Evolutionary conservation across 2,113 vertebrate species (phyloP).

Genomic region (Ailuropoda melanoleuca): DNA sequence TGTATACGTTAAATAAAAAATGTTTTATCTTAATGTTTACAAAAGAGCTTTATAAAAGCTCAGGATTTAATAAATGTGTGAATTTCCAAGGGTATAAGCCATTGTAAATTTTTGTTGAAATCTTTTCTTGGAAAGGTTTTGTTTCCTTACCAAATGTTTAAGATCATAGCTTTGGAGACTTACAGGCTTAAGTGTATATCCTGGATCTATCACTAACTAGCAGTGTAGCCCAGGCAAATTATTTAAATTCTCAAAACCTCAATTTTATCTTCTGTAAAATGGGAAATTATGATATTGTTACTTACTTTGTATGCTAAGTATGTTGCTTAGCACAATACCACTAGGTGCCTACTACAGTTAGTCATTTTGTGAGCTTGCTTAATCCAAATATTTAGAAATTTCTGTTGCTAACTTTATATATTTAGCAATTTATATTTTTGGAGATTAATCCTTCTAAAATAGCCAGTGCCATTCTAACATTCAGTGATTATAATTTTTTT

Average conservation of each 20-base stretch:
- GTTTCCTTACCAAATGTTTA: not conserved
- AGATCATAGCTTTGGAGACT: not conserved
- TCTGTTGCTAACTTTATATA: not conserved
- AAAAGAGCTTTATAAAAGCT: not conserved
- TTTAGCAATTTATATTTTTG: not conserved
- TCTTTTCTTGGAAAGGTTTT: slow-evolving; percentile 46
- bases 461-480: not conserved
- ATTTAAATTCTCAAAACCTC: slow-evolving; percentile 1
- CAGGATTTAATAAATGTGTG: not conserved
- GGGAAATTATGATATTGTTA: not conserved
- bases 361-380: not conserved
- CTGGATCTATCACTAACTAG: not conserved
- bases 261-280: slow-evolving; percentile 12
- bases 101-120: not conserved
- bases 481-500: not conserved
- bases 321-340: not conserved
- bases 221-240: not conserved
- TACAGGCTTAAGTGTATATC: not conserved
- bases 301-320: not conserved
- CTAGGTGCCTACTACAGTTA: not conserved
- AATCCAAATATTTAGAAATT: not conserved
- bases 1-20: not conserved
- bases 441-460: slow-evolving; percentile 22
- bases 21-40: not conserved
- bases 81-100: not conserved